Base-by-base conservation (phyloP, 2,888 invertebrate species). In the Plagodis dolabraria region DNA sequence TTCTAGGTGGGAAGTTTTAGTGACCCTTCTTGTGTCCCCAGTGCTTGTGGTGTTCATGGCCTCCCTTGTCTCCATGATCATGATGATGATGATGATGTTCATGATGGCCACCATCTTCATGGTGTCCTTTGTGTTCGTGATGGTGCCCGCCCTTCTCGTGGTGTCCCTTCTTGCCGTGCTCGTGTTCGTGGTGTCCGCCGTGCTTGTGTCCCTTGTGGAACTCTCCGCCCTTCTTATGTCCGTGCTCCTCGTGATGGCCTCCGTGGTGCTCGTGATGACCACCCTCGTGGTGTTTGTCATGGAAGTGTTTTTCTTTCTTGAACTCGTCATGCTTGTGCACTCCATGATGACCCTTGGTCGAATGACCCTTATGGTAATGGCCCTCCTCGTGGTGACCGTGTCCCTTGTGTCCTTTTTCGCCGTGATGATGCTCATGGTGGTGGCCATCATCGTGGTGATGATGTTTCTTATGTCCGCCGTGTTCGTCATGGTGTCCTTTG, bases 241-340 rank as follows among this genome's bases (percentile, higher is more conserved):
- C 96, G 73, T 96, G 95, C 77, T 95, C 95, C 77, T 96, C 96
- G 77, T 97, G 96, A 79, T 95, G 95, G 43, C 94, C 96, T 57
- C 96, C 97, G 77, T 97, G 96, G 72, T 96, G 96, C 79, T 96
- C 96, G 80, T 97, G 96, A 70, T 96, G 96, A 0, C 96, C 97
- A 57, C 95, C 95, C 64, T 96, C 96, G 75, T 97, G 96, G 75
- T 96, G 95, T 77, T 97, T 95, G 74, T 97, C 97, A 82, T 95
- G 97, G 94, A 96, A 97, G 79, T 97, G 96, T 78, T 97, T 97
- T 75, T 97, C 96, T 80, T 97, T 97, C 82, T 97, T 96, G 87
- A 95, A 96, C 86, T 97, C 97, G 83, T 97, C 96, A 69, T 96
- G 90, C 80, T 97, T 97, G 86, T 97, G 96, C 5, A 97, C 95